Percentiles rank a stretch among this genome's conserved stretches.
Evolutionary conservation across 1,140 invertebrate species (phyloP).

Genomic region (Plutomurus gul): DNA sequence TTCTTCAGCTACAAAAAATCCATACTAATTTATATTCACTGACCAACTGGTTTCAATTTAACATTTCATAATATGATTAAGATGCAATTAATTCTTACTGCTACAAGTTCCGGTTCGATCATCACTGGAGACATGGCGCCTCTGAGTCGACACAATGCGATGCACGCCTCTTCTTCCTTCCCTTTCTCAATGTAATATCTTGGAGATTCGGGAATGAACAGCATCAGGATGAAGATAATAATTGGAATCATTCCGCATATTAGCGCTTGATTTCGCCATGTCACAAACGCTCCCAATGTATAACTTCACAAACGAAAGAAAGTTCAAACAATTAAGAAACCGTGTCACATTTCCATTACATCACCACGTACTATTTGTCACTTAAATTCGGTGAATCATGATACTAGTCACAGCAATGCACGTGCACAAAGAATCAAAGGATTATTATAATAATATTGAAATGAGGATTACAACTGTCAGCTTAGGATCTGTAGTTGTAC

Average conservation of each 20-base stretch:
- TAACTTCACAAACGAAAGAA: background rate
- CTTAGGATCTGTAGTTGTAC: too few species aligned
- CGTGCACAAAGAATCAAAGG: too few species aligned
- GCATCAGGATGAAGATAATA: background rate
- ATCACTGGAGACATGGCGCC: background rate
- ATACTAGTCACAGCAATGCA: too few species aligned
- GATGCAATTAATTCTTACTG: background rate
- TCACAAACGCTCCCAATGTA: slow-evolving; percentile 10
- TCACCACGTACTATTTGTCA: background rate
- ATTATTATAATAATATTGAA: too few species aligned
- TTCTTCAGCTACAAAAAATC: background rate
- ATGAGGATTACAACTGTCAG: too few species aligned
- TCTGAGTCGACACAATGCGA: background rate
- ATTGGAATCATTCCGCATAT: slow-evolving; percentile 27
- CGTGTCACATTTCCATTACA: too few species aligned
- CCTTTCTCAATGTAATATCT: slow-evolving; percentile 31
- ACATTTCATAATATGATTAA: too few species aligned
- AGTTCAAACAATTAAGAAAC: slow-evolving; percentile 52
- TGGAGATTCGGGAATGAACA: slow-evolving; percentile 41
- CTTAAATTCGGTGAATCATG: too few species aligned
- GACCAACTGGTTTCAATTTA: too few species aligned
- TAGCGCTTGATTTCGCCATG: slow-evolving; percentile 6
- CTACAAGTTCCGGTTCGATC: slow-evolving; percentile 23
- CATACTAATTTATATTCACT: too few species aligned
- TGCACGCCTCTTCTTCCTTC: slow-evolving; percentile 2